Percentiles rank a stretch among this genome's conserved stretches.
Conservation (phyloP, 1,140 invertebrate species). For the Papilio polytes region DNA sequence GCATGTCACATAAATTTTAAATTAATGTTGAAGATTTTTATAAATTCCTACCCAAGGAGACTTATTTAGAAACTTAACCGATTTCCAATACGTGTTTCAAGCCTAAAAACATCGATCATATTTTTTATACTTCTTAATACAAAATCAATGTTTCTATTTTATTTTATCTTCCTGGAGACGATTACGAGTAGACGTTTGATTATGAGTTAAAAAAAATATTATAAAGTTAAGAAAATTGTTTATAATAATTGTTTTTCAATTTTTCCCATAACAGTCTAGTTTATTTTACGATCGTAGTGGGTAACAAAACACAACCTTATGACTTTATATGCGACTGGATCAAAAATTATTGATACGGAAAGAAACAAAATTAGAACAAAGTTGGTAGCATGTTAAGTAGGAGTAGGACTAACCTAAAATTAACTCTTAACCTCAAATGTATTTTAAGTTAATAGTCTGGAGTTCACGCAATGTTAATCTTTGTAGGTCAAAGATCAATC, state of each 20-base stretch:
- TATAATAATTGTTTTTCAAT: neutral
- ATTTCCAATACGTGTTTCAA: neutral
- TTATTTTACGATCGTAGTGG: neutral
- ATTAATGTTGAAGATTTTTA: neutral
- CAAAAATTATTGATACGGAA: neutral
- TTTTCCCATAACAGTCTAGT: neutral
- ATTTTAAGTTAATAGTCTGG: neutral
- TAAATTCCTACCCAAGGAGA: neutral
- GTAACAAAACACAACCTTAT: too few relatives aligned
- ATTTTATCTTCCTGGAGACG: neutral
- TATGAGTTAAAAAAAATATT: neutral
- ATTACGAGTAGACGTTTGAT: neutral
- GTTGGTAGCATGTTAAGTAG: neutral
- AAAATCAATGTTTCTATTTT: neutral
- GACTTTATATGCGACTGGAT: neutral
- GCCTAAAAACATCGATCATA: neutral
- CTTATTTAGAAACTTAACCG: neutral
- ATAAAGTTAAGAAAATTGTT: neutral
- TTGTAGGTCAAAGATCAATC: slow-evolving; percentile 34
- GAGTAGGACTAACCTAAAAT: neutral
- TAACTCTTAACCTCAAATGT: neutral
- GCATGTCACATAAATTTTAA: neutral
- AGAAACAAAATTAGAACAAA: neutral
- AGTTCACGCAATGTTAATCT: slow-evolving; percentile 30
- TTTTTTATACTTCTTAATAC: neutral